phyloP scores from a whole-genome alignment of 2,888 invertebrate species.

The Xestia sexstrigata region DNA sequence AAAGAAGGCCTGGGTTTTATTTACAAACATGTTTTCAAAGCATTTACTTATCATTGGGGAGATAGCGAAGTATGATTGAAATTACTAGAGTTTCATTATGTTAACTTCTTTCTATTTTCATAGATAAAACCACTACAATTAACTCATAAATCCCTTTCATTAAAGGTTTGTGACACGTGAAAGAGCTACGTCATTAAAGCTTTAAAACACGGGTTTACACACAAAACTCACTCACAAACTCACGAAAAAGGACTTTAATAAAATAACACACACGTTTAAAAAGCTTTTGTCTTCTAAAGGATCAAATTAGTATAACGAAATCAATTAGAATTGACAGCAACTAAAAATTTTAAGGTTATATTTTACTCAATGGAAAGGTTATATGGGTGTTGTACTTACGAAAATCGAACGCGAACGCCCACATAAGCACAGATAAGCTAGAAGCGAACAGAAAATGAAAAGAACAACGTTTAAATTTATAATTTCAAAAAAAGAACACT shows the following conservation, averaged over 20 bases:
- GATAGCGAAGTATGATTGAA: background rate
- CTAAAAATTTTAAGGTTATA: slow-evolving; percentile 66
- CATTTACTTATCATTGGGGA: background rate
- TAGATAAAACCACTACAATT: slow-evolving; percentile 28
- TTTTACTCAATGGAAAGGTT: slow-evolving; percentile 38
- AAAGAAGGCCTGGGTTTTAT: slow-evolving; percentile 12
- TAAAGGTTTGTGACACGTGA: slow-evolving; percentile 49
- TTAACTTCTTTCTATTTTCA: slow-evolving; percentile 36
- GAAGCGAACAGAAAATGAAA: slow-evolving; percentile 41
- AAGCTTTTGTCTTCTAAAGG: slow-evolving; percentile 49
- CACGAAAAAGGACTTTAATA: slow-evolving; percentile 28
- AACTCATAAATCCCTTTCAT: slow-evolving; percentile 30
- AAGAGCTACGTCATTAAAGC: slow-evolving; percentile 1
- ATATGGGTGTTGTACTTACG: slow-evolving; percentile 61
- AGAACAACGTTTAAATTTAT: slow-evolving; percentile 48
- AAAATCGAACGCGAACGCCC: slow-evolving; percentile 43
- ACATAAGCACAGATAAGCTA: slow-evolving; percentile 54
- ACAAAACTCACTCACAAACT: too few relatives aligned
- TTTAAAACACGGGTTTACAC: slow-evolving; percentile 27
- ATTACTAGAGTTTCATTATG: background rate
- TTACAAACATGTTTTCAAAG: background rate
- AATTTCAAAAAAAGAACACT: slow-evolving; percentile 62
- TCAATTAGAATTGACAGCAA: slow-evolving; percentile 63
- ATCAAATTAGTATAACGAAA: slow-evolving; percentile 63
- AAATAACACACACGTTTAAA: slow-evolving; percentile 39